These are phyloP conservation scores for Reticulitermes lucifugus DNA, from an alignment of 2,888 invertebrate genomes.

Conservation along the genomic window DNA sequence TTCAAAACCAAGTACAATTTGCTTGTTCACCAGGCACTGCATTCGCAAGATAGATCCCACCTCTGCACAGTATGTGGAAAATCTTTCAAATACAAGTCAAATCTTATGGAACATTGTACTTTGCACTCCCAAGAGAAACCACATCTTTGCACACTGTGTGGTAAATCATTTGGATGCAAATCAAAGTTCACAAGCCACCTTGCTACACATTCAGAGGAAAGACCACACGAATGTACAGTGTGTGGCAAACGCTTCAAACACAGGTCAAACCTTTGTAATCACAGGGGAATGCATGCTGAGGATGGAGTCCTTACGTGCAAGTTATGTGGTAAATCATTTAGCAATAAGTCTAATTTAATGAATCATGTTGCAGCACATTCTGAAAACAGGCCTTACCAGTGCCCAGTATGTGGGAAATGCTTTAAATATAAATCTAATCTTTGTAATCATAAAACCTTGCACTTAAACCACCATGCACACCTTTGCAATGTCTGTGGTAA, in stretches of 20 bases:
- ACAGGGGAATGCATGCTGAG: conserved; percentile 22
- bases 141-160: neutral
- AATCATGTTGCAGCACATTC: conserved; percentile 4
- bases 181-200: conserved; percentile 16
- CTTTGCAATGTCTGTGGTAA: conserved; percentile 18
- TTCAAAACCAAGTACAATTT: conserved; percentile 50
- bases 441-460: conserved; percentile 9
- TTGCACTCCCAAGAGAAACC: neutral
- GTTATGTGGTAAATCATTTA: conserved; percentile 21
- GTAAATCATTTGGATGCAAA: neutral
- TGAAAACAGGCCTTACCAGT: neutral
- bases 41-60: conserved; percentile 44
- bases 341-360: neutral
- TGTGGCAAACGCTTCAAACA: conserved; percentile 30
- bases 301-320: conserved; percentile 6
- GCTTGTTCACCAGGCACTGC: conserved; percentile 49
- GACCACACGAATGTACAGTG: conserved; percentile 26
- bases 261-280: conserved; percentile 35
- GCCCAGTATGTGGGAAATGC: neutral
- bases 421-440: conserved; percentile 15
- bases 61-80: conserved; percentile 16
- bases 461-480: neutral
- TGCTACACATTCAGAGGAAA: conserved; percentile 26
- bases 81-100: neutral
- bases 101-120: neutral